phyloP scores from a whole-genome alignment of 35 echinoderm and acorn worm genomes.

The Stichopus chloronotus region DNA sequence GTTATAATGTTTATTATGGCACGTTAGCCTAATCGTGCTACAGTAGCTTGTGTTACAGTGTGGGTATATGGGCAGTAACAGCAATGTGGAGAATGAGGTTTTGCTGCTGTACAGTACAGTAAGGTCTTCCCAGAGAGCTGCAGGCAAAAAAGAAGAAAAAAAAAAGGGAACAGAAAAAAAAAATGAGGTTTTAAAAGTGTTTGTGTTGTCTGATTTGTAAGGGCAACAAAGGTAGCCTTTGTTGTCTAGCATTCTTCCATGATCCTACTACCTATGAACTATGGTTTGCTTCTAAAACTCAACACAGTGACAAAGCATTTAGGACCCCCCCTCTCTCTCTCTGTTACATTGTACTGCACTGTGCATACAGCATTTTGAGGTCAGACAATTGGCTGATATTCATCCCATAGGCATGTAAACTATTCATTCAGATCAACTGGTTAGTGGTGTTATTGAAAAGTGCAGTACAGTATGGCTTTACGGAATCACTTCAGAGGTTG shows the following conservation, averaged over 20 bases:
- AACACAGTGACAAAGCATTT: not conserved
- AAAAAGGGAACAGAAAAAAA: not conserved
- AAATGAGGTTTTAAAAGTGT: not conserved
- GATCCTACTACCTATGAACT: not conserved
- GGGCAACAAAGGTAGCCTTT: not conserved
- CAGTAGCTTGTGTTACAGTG: not conserved
- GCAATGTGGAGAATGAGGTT: too few relatives aligned
- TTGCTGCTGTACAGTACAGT: too few relatives aligned
- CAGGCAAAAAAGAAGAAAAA: not conserved
- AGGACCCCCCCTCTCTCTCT: constrained; percentile 1
- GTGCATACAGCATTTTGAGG: not conserved
- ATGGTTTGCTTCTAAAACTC: not conserved
- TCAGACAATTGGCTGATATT: constrained; percentile 32
- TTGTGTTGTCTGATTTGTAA: not conserved
- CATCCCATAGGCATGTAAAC: constrained; percentile 46
- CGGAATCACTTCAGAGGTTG: not conserved
- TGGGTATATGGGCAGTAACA: not conserved
- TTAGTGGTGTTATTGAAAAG: not conserved
- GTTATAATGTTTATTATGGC: too few relatives aligned
- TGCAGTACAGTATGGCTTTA: not conserved
- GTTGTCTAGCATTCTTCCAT: not conserved
- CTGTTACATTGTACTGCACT: not conserved
- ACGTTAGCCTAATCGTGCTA: not conserved
- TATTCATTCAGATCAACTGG: constrained; percentile 7
- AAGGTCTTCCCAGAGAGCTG: not conserved